phyloP scores from a whole-genome alignment of 2,888 invertebrate genomes.

The Meiosimyza decipiens region DNA sequence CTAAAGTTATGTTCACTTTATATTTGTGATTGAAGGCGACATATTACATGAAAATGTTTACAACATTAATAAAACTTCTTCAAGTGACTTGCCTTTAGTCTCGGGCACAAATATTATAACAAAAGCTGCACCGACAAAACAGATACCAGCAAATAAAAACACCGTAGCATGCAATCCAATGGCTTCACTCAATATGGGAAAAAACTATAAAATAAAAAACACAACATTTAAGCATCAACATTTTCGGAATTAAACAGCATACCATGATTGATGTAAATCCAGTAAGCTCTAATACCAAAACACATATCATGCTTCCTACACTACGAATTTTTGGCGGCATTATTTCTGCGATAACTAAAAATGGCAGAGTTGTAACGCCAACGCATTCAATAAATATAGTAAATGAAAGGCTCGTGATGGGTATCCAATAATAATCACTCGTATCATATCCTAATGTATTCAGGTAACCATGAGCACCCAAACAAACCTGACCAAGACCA shows the following conservation, averaged over 20 bases:
- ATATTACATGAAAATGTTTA: conserved; percentile 38
- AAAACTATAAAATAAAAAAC: conserved; percentile 47
- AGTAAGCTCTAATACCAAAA: conserved; percentile 50
- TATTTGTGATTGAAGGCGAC: no score
- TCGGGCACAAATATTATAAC: conserved; percentile 61
- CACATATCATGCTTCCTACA: conserved; percentile 40
- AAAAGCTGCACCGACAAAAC: conserved; percentile 56
- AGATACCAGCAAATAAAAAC: conserved; percentile 56
- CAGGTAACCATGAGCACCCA: conserved; percentile 56
- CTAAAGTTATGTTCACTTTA: no score
- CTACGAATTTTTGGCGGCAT: conserved; percentile 38
- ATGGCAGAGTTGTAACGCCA: conserved; percentile 62
- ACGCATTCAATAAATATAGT: conserved; percentile 59
- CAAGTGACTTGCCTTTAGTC: conserved; percentile 63
- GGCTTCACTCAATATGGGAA: conserved; percentile 52
- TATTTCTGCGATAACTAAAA: conserved; percentile 49
- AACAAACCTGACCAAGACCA: conserved; percentile 54
- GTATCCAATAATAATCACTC: conserved; percentile 56
- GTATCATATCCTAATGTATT: conserved; percentile 50
- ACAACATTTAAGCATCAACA: no score
- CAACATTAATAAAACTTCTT: conserved; percentile 55
- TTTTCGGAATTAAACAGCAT: neutral
- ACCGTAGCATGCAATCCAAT: conserved; percentile 61
- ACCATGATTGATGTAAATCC: conserved; percentile 53
- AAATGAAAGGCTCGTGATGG: conserved; percentile 62